Base-by-base conservation (phyloP, 2,888 invertebrate genomes). In the Drosophila bunnanda region DNA sequence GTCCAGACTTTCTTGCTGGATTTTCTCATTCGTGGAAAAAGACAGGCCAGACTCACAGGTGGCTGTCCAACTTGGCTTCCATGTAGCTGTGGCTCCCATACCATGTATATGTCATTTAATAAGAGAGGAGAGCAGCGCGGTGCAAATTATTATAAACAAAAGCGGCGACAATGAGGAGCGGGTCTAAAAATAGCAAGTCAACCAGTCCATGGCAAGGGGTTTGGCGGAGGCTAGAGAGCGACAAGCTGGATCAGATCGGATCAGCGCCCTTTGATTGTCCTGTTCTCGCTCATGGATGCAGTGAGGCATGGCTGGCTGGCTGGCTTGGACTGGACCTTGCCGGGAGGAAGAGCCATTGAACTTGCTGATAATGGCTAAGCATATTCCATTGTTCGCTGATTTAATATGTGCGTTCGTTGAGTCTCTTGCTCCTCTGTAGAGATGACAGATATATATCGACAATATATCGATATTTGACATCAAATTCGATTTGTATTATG, bases 141-240 rank as follows among this genome's bases (percentile, higher is more conserved):
- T 75, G 81, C 84, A 74, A 87, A 87, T 84, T 67, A 87, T 84
- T 73, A 82, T 82, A 61, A 76, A 66, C 67, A 66, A 55, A 74
- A 65, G 72, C 57, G 39, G 72, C 57, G 52, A 44, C 56, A 64
- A 22, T 41, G 68, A 61, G 50, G 54, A 46, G 46, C 58, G 62
- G n/a, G 46, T 52, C 74, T 73, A 73, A 50, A 73, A 66, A 73
- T 73, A 73, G 53, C n/a, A 44, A 50, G 32, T 25, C 48, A 68
- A 67, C 68, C 67, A 54, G 66, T 39, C 20, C 43, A 25, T 2
- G 50, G 17, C 13, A 2, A 15, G 20, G 41, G 20, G 12, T 7
- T 12, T 12, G 41, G 6, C 2, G 41, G 10, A 28, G 25, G 4
- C 6, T 17, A 5, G 12, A 17, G 15, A 12, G 43, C 13, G 22